Evolutionary conservation across 2,888 invertebrate species (phyloP), one percentile per base, ranked within the genome.

Genomic region (Stegana nigrithorax): DNA sequence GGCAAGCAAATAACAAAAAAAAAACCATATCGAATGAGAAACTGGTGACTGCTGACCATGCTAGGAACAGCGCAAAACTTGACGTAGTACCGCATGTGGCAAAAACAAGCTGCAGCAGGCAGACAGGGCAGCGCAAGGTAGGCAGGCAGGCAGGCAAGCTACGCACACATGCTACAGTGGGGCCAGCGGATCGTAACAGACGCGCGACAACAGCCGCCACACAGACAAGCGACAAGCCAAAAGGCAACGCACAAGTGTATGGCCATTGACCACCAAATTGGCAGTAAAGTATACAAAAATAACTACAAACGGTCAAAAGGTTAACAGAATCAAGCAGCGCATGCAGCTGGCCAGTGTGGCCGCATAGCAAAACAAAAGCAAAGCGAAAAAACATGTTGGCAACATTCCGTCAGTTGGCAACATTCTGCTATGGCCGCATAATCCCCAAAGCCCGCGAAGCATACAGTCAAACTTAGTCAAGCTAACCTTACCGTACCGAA

Each of bases 251-350:
- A 55, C 80, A 76, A 76, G 75, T 80, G 75, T 78, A 76, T 76
- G 75, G 75, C 78, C 75, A 76, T 75, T 80, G 80, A 75, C 75
- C 75, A 75, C 75, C 80, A 76, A 76, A 76, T 76, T 76, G 75
- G 75, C 80, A 78, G 75, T 80, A 76, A 76, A 78, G 80, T 76
- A 80, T 80, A 80, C 80, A 78, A 73, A 80, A 76, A 75, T 78
- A 76, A 80, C 75, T 73, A 72, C 70, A 79, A 75, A 68, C 80
- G 78, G 78, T 78, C 78, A 78, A 80, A 80, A 78, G 78, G 81
- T 78, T 78, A 78, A 79, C 77, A 77, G 73, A 76, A 76, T 80
- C 75, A 76, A 73, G 80, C 80, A 75, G 64, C 64, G 14, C n/a
- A 39, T 14, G 39, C n/a, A 39, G 39, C 14, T 14, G 17, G 17